These are phyloP conservation scores for Argopecten irradians DNA, from an alignment of 1,140 invertebrate genomes.

Conservation along the genomic window DNA sequence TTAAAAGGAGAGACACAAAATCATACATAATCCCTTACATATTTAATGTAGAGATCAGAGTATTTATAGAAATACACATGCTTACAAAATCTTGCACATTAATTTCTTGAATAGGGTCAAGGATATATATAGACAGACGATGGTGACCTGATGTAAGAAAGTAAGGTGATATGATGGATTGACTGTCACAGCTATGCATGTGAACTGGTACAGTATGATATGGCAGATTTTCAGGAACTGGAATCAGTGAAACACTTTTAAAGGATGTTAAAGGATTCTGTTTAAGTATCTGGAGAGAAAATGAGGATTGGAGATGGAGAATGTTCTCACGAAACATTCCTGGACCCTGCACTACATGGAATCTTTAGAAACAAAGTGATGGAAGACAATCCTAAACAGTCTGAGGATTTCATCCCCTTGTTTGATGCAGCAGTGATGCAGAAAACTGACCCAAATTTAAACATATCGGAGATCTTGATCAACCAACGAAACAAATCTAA, in stretches of 20 bases:
- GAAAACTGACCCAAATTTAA: background rate
- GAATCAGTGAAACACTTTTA: background rate
- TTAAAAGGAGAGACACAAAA: no score
- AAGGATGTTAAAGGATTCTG: background rate
- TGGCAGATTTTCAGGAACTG: background rate
- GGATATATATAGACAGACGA: background rate
- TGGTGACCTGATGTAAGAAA: background rate
- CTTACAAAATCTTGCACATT: background rate
- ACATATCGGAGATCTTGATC: background rate
- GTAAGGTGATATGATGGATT: background rate
- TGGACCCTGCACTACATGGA: background rate
- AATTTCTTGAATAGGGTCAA: background rate
- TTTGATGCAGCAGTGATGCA: background rate
- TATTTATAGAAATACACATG: no score
- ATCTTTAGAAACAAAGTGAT: background rate
- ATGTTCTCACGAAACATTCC: background rate
- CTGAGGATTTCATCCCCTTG: background rate
- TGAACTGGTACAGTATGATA: background rate
- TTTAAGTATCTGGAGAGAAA: background rate
- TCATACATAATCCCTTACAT: no score
- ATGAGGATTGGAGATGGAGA: constrained; percentile 7
- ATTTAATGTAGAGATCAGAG: no score
- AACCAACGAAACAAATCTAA: background rate
- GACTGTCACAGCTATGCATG: background rate
- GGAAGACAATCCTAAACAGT: background rate